Percentiles rank a stretch among this genome's conserved stretches.
These are phyloP conservation scores for Cosmia pyralina DNA, from an alignment of 2,888 invertebrate genomes.

Conservation along the genomic window DNA sequence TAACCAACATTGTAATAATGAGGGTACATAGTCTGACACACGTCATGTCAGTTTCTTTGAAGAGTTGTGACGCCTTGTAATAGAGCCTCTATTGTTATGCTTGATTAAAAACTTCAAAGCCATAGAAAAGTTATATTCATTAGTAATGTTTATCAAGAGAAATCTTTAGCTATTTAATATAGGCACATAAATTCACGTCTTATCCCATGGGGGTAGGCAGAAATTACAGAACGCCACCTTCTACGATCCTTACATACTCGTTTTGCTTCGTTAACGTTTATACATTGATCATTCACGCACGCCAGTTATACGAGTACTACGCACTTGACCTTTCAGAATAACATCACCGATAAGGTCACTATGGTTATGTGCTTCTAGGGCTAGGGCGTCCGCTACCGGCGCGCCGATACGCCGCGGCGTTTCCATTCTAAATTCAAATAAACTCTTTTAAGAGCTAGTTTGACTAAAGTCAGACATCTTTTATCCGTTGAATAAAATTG, in stretches of 20 bases:
- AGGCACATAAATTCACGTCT: no score
- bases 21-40: constrained; percentile 12
- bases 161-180: not conserved
- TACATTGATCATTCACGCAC: not conserved
- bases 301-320: not conserved
- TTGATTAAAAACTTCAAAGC: constrained; percentile 39
- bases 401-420: no score
- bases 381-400: no score
- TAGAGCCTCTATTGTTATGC: constrained; percentile 29
- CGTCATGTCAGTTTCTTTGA: constrained; percentile 44
- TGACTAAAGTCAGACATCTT: no score
- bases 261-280: not conserved
- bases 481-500: no score
- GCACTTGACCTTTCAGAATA: no score
- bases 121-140: constrained; percentile 7
- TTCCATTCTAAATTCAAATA: not conserved
- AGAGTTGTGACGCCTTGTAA: constrained; percentile 20
- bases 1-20: constrained; percentile 10
- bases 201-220: not conserved
- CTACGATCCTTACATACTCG: not conserved
- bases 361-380: no score
- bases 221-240: no score
- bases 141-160: constrained; percentile 3
- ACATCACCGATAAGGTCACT: no score
- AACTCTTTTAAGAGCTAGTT: no score